Conservation (phyloP, 2,113 vertebrate genomes). For the Daboia siamensis region DNA sequence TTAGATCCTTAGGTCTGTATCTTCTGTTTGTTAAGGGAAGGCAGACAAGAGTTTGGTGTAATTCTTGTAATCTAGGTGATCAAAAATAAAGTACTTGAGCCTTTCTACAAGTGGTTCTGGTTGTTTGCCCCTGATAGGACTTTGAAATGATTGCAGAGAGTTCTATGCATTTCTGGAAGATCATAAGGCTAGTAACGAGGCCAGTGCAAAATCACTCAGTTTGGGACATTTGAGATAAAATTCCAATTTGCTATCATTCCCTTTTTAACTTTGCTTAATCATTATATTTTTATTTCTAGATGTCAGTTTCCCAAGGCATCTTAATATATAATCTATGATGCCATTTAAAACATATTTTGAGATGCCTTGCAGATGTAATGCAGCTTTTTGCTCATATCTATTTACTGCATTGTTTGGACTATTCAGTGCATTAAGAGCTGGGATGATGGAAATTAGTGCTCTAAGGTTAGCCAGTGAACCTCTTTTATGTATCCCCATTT, state of each 20-base stretch:
- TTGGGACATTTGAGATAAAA: neutral
- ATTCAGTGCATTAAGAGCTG: neutral
- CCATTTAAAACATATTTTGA: neutral
- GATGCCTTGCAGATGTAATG: slow-evolving; percentile 19
- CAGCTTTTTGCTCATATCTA: slow-evolving; percentile 11
- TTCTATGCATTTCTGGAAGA: neutral
- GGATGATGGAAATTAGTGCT: neutral
- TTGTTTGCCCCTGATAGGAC: neutral
- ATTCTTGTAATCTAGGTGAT: neutral
- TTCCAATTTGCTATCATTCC: slow-evolving; percentile 10
- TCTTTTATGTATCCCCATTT: neutral
- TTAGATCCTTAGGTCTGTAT: neutral
- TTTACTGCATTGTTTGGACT: slow-evolving; percentile 2
- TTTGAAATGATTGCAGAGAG: neutral
- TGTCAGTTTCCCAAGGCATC: neutral
- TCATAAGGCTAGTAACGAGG: neutral
- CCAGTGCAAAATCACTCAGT: neutral
- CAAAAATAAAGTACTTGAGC: neutral
- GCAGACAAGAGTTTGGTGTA: neutral
- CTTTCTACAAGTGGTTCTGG: neutral
- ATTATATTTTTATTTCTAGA: neutral
- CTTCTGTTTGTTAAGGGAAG: neutral
- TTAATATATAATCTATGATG: slow-evolving; percentile 1
- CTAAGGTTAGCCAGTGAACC: neutral
- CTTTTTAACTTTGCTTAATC: neutral